Conservation (phyloP, 2,797 vertebrate genomes). For the Hippoglossus hippoglossus region DNA sequence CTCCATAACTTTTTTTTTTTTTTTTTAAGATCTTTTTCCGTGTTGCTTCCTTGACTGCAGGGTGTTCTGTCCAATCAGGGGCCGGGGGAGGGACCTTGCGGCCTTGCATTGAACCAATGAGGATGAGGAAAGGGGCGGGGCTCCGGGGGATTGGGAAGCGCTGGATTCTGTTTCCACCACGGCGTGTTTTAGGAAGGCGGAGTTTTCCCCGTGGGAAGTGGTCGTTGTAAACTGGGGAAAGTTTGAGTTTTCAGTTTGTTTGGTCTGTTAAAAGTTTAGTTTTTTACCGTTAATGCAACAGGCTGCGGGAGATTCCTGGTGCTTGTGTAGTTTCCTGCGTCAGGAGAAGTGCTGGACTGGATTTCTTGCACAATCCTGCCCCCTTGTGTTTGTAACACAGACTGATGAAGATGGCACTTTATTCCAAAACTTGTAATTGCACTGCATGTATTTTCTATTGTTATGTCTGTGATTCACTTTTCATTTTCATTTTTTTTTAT, state of each 20-base stretch:
- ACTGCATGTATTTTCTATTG: no score
- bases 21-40: conserved; percentile 61
- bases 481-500: no score
- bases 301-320: background rate
- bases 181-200: conserved; percentile 49
- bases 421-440: no score
- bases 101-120: conserved; percentile 48
- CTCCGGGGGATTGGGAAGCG: conserved; percentile 20
- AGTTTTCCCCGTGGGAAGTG: conserved; percentile 33
- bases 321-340: no score
- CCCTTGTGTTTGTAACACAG: conserved; percentile 40
- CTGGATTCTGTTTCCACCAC: conserved; percentile 49
- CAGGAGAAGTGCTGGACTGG: background rate
- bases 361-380: conserved; percentile 80
- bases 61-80: conserved; percentile 61
- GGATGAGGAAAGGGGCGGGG: conserved; percentile 42
- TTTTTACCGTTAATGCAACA: background rate
- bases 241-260: background rate
- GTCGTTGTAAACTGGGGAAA: background rate
- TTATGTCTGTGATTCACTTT: no score
- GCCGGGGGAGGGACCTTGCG: background rate
- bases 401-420: no score
- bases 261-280: background rate
- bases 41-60: conserved; percentile 61
- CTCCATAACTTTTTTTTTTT: conserved; percentile 80